These are phyloP conservation scores for Ianthella basta DNA, from an alignment of 37 sponge, comb jelly and placozoan species.

Conservation along the genomic window DNA sequence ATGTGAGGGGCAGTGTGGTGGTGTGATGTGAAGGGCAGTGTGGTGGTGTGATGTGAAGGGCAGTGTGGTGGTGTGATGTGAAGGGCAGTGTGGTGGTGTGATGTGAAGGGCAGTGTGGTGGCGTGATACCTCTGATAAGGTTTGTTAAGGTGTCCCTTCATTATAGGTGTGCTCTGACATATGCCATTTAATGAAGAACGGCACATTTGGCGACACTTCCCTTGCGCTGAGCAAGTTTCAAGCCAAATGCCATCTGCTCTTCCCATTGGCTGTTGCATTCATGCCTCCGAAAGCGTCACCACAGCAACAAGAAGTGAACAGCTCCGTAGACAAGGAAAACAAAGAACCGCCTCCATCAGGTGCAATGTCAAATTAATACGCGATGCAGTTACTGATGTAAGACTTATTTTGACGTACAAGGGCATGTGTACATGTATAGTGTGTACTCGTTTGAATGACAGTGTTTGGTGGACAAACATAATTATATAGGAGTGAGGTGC, in stretches of 20 bases:
- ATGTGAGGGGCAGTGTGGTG: too few relatives aligned
- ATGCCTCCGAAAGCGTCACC: conserved; percentile 7
- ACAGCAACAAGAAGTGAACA: not conserved
- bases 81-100: too few relatives aligned
- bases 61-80: too few relatives aligned
- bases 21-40: too few relatives aligned
- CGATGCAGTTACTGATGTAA: not conserved
- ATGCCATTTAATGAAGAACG: conserved; percentile 51
- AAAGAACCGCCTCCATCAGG: not conserved
- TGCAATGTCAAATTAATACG: not conserved
- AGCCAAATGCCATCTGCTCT: conserved; percentile 59
- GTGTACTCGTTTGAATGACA: too few relatives aligned
- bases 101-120: too few relatives aligned
- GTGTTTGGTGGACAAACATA: too few relatives aligned
- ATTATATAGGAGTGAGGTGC: too few relatives aligned
- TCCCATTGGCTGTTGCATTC: conserved; percentile 84
- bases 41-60: too few relatives aligned
- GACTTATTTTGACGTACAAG: not conserved
- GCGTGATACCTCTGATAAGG: too few relatives aligned
- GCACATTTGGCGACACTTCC: conserved; percentile 63
- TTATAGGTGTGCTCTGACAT: conserved; percentile 66
- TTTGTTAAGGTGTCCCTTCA: not conserved
- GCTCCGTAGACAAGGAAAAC: not conserved
- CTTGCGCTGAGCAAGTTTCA: conserved; percentile 34
- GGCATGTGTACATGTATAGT: not conserved